A percentile compares a stretch with the other conserved stretches of the same genome.
phyloP scores from a whole-genome alignment of 1,140 invertebrate species.

The Anadara kagoshimensis region DNA sequence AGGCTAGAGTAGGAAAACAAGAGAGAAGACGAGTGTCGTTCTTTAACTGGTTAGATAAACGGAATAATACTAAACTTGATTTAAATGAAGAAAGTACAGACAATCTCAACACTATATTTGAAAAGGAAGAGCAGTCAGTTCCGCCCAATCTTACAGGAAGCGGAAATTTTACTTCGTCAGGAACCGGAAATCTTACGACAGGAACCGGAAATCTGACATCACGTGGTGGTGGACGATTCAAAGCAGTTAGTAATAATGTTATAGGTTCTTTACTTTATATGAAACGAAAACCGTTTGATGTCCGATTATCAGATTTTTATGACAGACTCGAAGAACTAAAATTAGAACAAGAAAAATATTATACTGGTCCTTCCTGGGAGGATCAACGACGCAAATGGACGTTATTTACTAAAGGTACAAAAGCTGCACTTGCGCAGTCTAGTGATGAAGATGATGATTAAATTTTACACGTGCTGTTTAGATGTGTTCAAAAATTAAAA shows the following conservation, averaged over 20 bases:
- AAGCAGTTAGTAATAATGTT: background rate
- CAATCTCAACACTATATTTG: background rate
- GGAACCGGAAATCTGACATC: too few species aligned
- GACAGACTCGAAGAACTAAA: constrained; percentile 7
- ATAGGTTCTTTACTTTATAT: constrained; percentile 6
- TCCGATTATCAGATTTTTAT: constrained; percentile 15
- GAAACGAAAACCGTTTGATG: constrained; percentile 6
- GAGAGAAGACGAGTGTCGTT: constrained; percentile 13
- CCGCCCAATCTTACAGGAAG: background rate
- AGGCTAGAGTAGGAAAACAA: background rate
- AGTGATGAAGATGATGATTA: constrained; percentile 19
- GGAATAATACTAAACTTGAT: background rate
- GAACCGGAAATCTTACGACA: too few species aligned
- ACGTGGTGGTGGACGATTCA: background rate
- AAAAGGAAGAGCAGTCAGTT: background rate
- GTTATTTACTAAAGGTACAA: constrained; percentile 15
- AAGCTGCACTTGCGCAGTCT: constrained; percentile 8
- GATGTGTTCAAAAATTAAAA: too few species aligned
- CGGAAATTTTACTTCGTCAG: too few species aligned
- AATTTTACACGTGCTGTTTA: background rate
- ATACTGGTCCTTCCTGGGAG: background rate
- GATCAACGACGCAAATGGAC: background rate
- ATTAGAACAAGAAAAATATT: background rate
- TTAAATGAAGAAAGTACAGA: background rate
- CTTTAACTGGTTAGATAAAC: constrained; percentile 10